Percentiles rank a stretch among this genome's conserved stretches.
phyloP scores from a whole-genome alignment of 2,888 invertebrate genomes.

The Malthinus seriepunctatus region DNA sequence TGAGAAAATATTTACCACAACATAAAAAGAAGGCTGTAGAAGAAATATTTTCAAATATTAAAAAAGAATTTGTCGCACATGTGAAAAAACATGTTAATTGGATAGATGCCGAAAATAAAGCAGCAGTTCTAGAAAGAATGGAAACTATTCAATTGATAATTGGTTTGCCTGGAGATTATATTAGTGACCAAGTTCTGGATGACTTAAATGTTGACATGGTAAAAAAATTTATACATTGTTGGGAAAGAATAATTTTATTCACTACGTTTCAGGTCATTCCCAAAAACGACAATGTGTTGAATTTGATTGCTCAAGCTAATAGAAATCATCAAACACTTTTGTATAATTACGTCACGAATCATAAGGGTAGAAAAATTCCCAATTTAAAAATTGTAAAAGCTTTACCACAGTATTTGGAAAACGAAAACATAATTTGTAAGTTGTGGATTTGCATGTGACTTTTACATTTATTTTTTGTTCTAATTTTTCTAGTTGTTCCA shows the following conservation, averaged over 20 bases:
- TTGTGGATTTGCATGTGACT: background rate
- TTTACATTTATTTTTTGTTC: background rate
- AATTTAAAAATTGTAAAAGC: background rate
- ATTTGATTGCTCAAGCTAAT: slow-evolving; percentile 11
- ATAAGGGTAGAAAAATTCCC: background rate
- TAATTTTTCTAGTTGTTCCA: background rate
- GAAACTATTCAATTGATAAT: slow-evolving; percentile 33
- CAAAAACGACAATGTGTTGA: background rate
- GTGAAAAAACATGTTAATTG: slow-evolving; percentile 34
- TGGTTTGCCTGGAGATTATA: slow-evolving; percentile 36
- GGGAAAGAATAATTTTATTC: background rate
- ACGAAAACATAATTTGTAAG: slow-evolving; percentile 9
- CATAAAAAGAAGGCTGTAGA: slow-evolving; percentile 28
- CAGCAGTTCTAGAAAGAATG: slow-evolving; percentile 26
- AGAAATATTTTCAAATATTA: slow-evolving; percentile 36
- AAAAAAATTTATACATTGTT: background rate
- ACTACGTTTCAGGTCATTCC: slow-evolving; percentile 1
- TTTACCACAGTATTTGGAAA: background rate
- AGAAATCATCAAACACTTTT: slow-evolving; percentile 5
- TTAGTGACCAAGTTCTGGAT: slow-evolving; percentile 61
- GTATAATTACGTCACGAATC: background rate
- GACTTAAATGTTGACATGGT: slow-evolving; percentile 11
- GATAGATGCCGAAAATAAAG: slow-evolving; percentile 38
- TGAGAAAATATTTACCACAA: slow-evolving; percentile 8
- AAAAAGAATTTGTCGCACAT: slow-evolving; percentile 31